Evolutionary conservation across 2,888 invertebrate genomes (phyloP).

Genomic region (Leucophenga maculata): DNA sequence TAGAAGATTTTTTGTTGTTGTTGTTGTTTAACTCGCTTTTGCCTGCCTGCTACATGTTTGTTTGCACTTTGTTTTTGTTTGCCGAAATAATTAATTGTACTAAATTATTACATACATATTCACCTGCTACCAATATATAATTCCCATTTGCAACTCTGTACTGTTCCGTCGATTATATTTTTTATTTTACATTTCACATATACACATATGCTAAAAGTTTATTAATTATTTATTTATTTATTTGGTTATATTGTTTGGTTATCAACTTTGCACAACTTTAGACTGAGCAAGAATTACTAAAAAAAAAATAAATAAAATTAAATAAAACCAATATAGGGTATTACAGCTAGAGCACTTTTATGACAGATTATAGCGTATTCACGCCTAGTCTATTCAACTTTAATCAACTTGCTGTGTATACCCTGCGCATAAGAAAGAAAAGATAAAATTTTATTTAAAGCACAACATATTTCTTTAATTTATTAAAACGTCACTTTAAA

Average conservation of each 20-base stretch:
- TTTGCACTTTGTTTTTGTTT: conserved; percentile 43
- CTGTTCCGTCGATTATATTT: conserved; percentile 29
- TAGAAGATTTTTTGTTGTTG: conserved; percentile 50
- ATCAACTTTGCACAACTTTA: conserved; percentile 16
- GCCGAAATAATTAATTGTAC: conserved; percentile 56
- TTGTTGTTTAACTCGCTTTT: conserved; percentile 31
- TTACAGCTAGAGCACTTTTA: no score
- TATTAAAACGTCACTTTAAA: not conserved
- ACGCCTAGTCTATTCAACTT: no score
- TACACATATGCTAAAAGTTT: not conserved
- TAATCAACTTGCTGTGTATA: no score
- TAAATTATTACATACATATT: conserved; percentile 54
- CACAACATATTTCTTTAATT: conserved; percentile 6
- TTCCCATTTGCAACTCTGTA: conserved; percentile 23
- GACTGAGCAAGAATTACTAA: conserved; percentile 12
- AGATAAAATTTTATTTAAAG: conserved; percentile 5
- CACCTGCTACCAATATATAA: conserved; percentile 27
- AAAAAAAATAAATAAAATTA: no score
- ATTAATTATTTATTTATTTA: conserved; percentile 33
- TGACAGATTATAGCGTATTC: no score
- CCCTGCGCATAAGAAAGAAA: not conserved
- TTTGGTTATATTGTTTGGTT: conserved; percentile 26
- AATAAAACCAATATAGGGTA: no score
- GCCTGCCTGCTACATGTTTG: conserved; percentile 54
- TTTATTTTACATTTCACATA: conserved; percentile 49